These are phyloP conservation scores for Acromyrmex echinatior DNA, from an alignment of 1,140 invertebrate genomes.

Conservation along the genomic window DNA sequence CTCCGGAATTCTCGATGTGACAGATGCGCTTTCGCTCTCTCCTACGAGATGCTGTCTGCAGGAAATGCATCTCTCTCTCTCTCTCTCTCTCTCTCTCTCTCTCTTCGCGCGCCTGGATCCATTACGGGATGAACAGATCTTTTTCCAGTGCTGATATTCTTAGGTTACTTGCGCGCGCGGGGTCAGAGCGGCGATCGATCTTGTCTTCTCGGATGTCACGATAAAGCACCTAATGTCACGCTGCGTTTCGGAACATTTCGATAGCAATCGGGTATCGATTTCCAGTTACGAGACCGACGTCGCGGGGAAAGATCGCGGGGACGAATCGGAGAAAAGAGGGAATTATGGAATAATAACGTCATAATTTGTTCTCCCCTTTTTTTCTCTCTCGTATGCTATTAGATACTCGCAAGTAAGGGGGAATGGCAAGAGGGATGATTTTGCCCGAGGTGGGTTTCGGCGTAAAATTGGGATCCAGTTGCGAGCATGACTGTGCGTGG, in stretches of 20 bases:
- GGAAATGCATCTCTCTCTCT: conserved; percentile 37
- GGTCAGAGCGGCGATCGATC: conserved; percentile 44
- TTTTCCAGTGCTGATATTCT: conserved; percentile 59
- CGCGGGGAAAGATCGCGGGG: neutral
- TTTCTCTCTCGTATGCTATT: conserved; percentile 13
- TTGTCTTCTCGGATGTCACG: conserved; percentile 56
- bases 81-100: conserved; percentile 16
- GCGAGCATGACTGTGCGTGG: neutral
- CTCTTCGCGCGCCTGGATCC: neutral
- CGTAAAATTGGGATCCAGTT: conserved; percentile 47
- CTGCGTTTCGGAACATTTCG: conserved; percentile 59
- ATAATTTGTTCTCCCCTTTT: conserved; percentile 17
- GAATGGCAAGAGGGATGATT: neutral
- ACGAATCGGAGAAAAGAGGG: neutral
- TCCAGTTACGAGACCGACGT: conserved; percentile 8
- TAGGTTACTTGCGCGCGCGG: conserved; percentile 22
- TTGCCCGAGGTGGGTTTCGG: conserved; percentile 11
- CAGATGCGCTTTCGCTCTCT: conserved; percentile 21
- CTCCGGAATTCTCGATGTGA: conserved; percentile 58
- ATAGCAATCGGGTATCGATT: conserved; percentile 45
- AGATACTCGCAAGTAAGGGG: neutral
- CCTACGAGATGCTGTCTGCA: neutral
- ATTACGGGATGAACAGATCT: conserved; percentile 67
- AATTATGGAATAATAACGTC: conserved; percentile 9
- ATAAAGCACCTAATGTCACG: conserved; percentile 59